Base-by-base conservation (phyloP, 2,888 invertebrate species). In the Sarcophaga caerulescens region DNA sequence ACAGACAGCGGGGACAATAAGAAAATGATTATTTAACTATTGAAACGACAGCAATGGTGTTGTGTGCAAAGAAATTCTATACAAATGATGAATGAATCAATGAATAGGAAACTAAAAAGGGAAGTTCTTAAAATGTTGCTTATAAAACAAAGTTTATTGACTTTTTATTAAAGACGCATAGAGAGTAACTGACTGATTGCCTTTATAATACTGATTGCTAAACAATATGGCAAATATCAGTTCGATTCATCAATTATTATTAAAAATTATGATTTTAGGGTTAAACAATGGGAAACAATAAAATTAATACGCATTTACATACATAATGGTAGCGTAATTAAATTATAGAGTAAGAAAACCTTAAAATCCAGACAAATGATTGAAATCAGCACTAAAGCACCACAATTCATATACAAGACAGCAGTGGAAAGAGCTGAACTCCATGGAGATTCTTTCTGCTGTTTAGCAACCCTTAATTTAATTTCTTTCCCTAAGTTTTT, bases 311-410 rank as follows among this genome's bases (percentile, higher is more conserved):
- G 21, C 17, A 47, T 80, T 68, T 60, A 52, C 69, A 76, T 78
- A 12, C 52, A 85, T 78, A 57, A 70, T 74, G 62, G 44, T 81
- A 25, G 65, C 70, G 59, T 84, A 86, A 84, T 86, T 66, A 84
- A 84, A 86, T 81, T 84, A 81, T 59, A 81, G 52, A 70, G 68
- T 57, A 52, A 63, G 45, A 62, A 75, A 81, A 75, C 68, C 78
- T 75, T n/a, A 84, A 73, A 68, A 74, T 71, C 45, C 57, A 75
- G 75, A 78, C 84, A 81, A 81, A 81, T 81, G 81, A 84, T 86
- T 78, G 77, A 45, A 86, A 78, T 63, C 68, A 83, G 65, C 52
- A 52, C 52, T 25, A 52, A 78, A 57, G 65, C n/a, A 35, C 62
- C 44, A 10, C 11, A 79, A 76, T 47, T 57, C n/a, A 71, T 2